Conservation (phyloP, 2,888 invertebrate species). For the Erpobdella octoculata region DNA sequence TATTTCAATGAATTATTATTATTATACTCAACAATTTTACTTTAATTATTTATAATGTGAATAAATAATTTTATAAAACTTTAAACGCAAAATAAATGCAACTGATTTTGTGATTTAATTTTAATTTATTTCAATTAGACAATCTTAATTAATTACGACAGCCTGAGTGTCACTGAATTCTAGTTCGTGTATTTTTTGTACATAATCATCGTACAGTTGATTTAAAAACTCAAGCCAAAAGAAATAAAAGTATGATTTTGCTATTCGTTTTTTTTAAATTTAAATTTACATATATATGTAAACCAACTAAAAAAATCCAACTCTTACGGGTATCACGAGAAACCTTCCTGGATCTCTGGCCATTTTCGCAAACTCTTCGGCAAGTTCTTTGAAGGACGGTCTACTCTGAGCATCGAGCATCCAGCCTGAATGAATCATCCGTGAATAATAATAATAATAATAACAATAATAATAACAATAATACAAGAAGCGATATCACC, state of each 20-base stretch:
- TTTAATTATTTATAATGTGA: not conserved
- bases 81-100: too few species aligned
- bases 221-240: too few species aligned
- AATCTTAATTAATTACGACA: too few species aligned
- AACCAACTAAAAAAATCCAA: not conserved
- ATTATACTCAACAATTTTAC: not conserved
- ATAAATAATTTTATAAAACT: not conserved
- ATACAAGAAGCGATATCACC: not conserved
- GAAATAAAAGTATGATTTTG: not conserved
- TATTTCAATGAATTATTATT: not conserved
- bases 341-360: slow-evolving; percentile 90
- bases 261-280: not conserved
- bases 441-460: not conserved
- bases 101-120: not conserved
- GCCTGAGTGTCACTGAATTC: too few species aligned
- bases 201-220: too few species aligned
- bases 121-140: too few species aligned
- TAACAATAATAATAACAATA: not conserved
- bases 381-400: slow-evolving; percentile 84
- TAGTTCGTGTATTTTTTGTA: too few species aligned
- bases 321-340: slow-evolving; percentile 64
- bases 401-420: slow-evolving; percentile 89
- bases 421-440: slow-evolving; percentile 60
- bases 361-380: slow-evolving; percentile 89
- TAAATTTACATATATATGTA: not conserved